Percentiles rank a stretch among this genome's conserved stretches.
Conservation (phyloP, 37 sponge, comb jelly and placozoan species). For the Amphimedon queenslandica region DNA sequence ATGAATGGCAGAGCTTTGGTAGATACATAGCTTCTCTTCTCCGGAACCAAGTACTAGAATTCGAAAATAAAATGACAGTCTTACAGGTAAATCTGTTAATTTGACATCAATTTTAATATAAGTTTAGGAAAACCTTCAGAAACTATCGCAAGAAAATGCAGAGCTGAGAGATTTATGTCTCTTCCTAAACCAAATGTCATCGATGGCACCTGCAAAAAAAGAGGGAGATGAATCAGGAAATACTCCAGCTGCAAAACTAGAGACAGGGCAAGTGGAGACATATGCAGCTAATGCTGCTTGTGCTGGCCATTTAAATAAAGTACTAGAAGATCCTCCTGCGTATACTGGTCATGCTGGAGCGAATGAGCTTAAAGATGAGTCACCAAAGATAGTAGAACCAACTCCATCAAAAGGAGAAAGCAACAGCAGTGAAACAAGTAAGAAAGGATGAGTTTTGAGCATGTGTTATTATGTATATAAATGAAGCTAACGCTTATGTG, state of each 20-base stretch:
- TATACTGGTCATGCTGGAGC: not conserved
- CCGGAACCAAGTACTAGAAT: slow-evolving; percentile 21
- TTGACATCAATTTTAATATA: not conserved
- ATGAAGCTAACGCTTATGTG: not conserved
- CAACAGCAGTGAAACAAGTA: too few species aligned
- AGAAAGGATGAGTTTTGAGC: not conserved
- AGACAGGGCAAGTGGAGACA: not conserved
- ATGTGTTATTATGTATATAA: not conserved
- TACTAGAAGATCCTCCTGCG: not conserved
- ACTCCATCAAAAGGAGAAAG: too few species aligned
- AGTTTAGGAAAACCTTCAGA: slow-evolving; percentile 21
- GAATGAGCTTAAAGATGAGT: not conserved
- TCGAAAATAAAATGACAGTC: slow-evolving; percentile 17
- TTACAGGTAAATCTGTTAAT: slow-evolving; percentile 20
- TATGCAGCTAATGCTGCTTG: slow-evolving; percentile 4
- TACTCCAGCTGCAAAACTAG: not conserved
- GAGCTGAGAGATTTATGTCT: slow-evolving; percentile 54
- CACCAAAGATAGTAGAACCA: not conserved
- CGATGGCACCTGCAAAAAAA: not conserved
- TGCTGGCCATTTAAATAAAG: not conserved
- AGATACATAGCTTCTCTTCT: slow-evolving; percentile 38
- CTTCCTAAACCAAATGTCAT: slow-evolving; percentile 31
- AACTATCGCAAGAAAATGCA: slow-evolving; percentile 20
- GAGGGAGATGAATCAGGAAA: not conserved
- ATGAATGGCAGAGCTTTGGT: slow-evolving; percentile 54